Evolutionary conservation across 2,797 vertebrate species (phyloP), one percentile per base, ranked within the genome.

Genomic region (Hirundo rustica): DNA sequence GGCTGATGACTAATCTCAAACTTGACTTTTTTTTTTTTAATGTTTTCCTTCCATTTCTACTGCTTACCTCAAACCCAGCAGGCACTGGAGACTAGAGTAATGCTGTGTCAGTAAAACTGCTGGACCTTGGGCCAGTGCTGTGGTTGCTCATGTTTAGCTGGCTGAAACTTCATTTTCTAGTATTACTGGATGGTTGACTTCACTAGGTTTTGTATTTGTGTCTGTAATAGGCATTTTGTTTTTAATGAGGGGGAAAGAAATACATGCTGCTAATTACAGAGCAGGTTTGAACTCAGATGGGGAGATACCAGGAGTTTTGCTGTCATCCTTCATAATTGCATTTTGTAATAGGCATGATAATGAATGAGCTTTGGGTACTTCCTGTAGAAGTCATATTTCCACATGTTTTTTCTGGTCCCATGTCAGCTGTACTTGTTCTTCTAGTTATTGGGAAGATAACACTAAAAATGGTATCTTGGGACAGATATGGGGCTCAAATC

Each of bases 321-420:
- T 27, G 16, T 45, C 10, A 27, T 50, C 16, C 8, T 72, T 30
- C 1, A 3, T 42, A 78, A 68, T 15, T 84, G 21, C 0, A 3
- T 57, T 68, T 85, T 2, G 3, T 50, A 10, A 44, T 68, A 68
- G 14, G 60, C 53, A 61, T 32, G 62, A 77, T 32, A 79, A 50
- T 32, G 29, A 92, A 71, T 34, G 40, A 85, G 50, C 26, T 67
- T 55, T 77, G 74, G 45, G 17, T 75, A 8, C 13, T 82, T 60
- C 18, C 29, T 85, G 2, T 18, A 50, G 18, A 67, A 61, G 26
- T 60, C 15, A 10, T 47, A 58, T 53, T 74, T 86, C 38, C 9
- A 3, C 7, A 7, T 1, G 0, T 26, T 32, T 82, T 85, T 73
- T 13, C 7, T 82, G 40, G 14, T 55, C 13, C 19, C 1, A 0